Conservation (phyloP, 2,888 invertebrate species). For the Megalurothrips usitatus region DNA sequence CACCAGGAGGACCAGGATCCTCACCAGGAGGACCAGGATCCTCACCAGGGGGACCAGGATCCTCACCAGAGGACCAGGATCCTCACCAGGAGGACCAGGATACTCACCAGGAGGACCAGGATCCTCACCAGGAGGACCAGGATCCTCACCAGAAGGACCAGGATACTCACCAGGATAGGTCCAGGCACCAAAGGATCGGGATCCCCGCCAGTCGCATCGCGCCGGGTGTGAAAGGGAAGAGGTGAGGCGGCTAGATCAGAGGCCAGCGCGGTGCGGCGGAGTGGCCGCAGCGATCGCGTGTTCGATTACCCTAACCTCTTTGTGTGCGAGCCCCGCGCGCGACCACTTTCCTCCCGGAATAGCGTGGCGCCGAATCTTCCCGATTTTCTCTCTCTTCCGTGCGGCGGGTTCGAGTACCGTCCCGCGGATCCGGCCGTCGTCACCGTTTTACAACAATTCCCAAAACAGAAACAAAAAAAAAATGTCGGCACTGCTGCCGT, state of each 20-base stretch:
- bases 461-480: not conserved
- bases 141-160: too few species aligned
- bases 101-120: too few species aligned
- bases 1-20: too few species aligned
- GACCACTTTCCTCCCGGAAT: not conserved
- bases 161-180: too few species aligned
- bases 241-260: constrained; percentile 1
- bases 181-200: too few species aligned
- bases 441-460: not conserved
- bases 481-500: not conserved
- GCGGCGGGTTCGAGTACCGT: not conserved
- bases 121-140: too few species aligned
- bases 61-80: not conserved
- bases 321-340: not conserved
- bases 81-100: too few species aligned
- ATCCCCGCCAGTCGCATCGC: too few species aligned
- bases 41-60: too few species aligned
- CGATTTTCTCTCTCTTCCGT: not conserved
- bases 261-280: not conserved
- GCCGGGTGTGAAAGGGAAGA: not conserved
- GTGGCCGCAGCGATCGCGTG: not conserved
- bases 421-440: not conserved
- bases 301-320: not conserved
- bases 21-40: too few species aligned
- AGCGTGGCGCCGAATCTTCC: not conserved